phyloP scores from a whole-genome alignment of 2,797 vertebrate species.

The Anabacerthia variegaticeps region DNA sequence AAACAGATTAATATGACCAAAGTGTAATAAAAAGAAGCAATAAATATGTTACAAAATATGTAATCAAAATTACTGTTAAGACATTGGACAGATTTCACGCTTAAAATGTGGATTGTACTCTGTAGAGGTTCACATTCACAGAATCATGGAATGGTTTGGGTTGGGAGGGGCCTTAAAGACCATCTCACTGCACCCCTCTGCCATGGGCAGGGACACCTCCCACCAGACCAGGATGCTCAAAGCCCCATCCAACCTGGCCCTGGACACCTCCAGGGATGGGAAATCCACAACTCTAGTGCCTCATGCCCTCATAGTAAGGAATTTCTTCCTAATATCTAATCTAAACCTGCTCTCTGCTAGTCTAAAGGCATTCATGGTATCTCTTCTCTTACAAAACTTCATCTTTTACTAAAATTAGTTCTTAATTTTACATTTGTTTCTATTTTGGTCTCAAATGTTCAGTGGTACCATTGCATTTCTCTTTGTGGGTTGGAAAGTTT shows the following conservation, averaged over 20 bases:
- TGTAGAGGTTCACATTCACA: background rate
- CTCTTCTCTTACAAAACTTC: background rate
- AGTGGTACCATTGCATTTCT: background rate
- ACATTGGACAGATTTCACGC: background rate
- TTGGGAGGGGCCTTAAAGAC: background rate
- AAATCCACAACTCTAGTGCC: background rate
- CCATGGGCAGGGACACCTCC: accelerated
- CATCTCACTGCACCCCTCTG: background rate
- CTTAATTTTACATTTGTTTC: background rate
- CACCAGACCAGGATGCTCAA: background rate
- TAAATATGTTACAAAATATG: background rate
- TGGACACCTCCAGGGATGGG: background rate
- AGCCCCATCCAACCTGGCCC: background rate
- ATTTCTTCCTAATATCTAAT: background rate
- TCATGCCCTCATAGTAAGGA: background rate
- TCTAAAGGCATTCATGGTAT: background rate
- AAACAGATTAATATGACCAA: background rate
- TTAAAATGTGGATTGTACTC: background rate
- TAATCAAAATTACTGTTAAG: background rate
- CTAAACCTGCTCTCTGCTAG: background rate
- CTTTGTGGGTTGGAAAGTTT: background rate
- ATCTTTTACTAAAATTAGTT: background rate
- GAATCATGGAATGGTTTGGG: background rate
- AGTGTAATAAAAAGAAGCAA: background rate
- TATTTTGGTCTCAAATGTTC: background rate